These are phyloP conservation scores for Drepanosiphum platanoidis DNA, from an alignment of 2,888 invertebrate species.

Conservation along the genomic window DNA sequence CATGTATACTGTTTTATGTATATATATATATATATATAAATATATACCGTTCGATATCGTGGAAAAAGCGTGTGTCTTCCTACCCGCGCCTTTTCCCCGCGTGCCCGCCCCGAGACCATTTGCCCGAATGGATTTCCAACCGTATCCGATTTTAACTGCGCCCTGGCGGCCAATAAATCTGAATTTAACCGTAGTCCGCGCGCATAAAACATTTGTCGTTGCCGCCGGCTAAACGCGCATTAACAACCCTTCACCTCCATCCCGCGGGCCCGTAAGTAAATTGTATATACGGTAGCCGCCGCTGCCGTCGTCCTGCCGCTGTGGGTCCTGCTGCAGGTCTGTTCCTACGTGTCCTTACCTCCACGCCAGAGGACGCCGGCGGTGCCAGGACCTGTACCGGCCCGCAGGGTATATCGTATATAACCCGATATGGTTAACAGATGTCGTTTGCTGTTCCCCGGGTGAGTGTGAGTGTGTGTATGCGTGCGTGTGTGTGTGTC, in stretches of 20 bases:
- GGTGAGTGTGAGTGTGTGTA: not conserved
- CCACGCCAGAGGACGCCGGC: not conserved
- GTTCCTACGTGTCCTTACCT: not conserved
- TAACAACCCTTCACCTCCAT: slow-evolving; percentile 37
- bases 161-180: slow-evolving; percentile 61
- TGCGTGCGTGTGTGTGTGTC: not conserved
- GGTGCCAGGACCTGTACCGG: not conserved
- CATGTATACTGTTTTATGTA: not conserved
- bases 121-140: slow-evolving; percentile 52
- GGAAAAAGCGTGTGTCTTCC: not conserved
- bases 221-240: slow-evolving; percentile 60
- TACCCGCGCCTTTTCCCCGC: not conserved
- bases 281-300: slow-evolving; percentile 5
- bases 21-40: not conserved
- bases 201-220: slow-evolving; percentile 62
- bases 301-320: not conserved
- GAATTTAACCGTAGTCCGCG: slow-evolving; percentile 52
- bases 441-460: not conserved
- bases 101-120: slow-evolving; percentile 9
- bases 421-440: slow-evolving; percentile 11
- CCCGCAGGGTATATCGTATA: slow-evolving; percentile 14
- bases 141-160: slow-evolving; percentile 61
- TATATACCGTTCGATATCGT: slow-evolving; percentile 12
- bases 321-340: not conserved
- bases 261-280: slow-evolving; percentile 20